Percentiles rank a stretch among this genome's conserved stretches.
These are phyloP conservation scores for Typhlomys cinereus DNA, from an alignment of 2,113 vertebrate species.

Conservation along the genomic window DNA sequence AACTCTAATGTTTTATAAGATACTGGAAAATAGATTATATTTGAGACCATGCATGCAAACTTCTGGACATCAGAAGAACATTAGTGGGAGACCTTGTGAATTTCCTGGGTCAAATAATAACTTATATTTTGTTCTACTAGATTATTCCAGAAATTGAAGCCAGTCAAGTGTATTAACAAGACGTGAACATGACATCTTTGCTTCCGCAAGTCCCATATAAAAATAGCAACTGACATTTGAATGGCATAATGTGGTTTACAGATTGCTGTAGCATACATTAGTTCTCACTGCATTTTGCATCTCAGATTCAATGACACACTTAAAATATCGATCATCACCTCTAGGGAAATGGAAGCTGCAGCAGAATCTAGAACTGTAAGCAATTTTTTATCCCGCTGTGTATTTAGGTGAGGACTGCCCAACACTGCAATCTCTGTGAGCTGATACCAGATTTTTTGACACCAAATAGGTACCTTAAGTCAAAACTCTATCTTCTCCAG, in stretches of 20 bases:
- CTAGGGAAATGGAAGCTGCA: constrained; percentile 17
- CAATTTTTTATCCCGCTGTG: background rate
- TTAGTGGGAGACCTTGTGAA: background rate
- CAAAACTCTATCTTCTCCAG: background rate
- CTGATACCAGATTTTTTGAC: background rate
- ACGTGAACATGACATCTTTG: constrained; percentile 1
- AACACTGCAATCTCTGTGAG: background rate
- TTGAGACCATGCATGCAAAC: background rate
- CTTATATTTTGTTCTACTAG: background rate
- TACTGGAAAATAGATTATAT: background rate
- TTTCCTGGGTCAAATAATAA: background rate
- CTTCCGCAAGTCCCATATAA: background rate
- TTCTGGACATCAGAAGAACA: background rate
- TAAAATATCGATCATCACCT: constrained; percentile 12
- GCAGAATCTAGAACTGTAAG: background rate
- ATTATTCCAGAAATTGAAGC: constrained; percentile 10
- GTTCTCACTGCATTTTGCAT: constrained; percentile 26
- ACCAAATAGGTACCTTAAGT: background rate
- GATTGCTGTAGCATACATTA: background rate
- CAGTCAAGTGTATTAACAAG: background rate
- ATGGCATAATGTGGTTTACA: background rate
- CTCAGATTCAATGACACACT: constrained; percentile 10
- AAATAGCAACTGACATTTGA: constrained; percentile 49
- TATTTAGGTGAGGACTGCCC: background rate
- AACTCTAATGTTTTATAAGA: background rate